Conservation (phyloP, 2,113 vertebrate species). For the Toxotes chatareus region DNA sequence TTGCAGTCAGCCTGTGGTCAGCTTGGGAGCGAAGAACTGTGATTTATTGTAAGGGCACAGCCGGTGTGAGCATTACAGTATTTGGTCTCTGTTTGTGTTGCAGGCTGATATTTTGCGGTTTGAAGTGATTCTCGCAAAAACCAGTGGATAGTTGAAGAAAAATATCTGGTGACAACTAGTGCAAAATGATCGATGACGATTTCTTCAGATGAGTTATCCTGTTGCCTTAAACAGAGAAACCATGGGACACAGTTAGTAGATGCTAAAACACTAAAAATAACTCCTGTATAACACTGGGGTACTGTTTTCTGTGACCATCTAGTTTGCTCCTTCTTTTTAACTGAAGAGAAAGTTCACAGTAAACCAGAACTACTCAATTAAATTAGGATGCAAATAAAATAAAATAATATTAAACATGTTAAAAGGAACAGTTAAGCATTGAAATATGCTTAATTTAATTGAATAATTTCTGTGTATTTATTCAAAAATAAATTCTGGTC, state of each 20-base stretch:
- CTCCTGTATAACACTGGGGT: neutral
- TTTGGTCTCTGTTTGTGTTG: constrained; percentile 69
- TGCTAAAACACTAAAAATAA: neutral
- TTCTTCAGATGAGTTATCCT: constrained; percentile 58
- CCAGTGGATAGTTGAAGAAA: constrained; percentile 44
- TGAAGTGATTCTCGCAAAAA: constrained; percentile 45
- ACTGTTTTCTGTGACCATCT: neutral
- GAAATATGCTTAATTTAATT: neutral
- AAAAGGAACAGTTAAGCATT: neutral
- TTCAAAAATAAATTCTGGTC: no score
- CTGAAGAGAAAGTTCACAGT: neutral
- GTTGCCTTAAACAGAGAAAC: constrained; percentile 24
- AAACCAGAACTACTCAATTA: neutral
- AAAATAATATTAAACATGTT: neutral
- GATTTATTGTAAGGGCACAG: constrained; percentile 71
- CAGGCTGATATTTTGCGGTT: constrained; percentile 64
- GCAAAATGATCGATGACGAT: constrained; percentile 69
- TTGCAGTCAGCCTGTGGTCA: constrained; percentile 65
- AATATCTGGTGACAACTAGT: constrained; percentile 64
- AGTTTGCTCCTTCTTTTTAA: neutral
- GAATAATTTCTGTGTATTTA: no score
- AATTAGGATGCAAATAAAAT: neutral
- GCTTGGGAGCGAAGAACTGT: constrained; percentile 40
- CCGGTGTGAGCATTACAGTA: constrained; percentile 64
- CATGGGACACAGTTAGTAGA: constrained; percentile 3